Base-by-base conservation (phyloP, 2,113 vertebrate genomes). In the Micronycteris hirsuta region DNA sequence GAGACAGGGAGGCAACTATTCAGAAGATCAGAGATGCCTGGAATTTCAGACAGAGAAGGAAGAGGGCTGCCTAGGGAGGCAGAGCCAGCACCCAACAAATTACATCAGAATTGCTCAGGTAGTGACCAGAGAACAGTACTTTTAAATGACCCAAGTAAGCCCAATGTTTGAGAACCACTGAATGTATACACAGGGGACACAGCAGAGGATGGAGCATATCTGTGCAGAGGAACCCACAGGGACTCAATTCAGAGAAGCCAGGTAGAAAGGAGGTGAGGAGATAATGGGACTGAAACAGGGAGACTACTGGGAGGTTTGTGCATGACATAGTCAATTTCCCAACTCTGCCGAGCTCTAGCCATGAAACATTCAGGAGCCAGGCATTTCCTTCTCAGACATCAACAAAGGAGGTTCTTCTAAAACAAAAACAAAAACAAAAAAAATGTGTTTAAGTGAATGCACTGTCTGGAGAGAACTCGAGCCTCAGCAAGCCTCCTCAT, bases 311-410 rank as follows among this genome's bases (percentile, higher is more conserved):
- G 63, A 49, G 26, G 15, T 90, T 41, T 49, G 41, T 33, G 7
- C 22, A n/a, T 16, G 93, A 52, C n/a, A 12, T 3, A 16, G 28
- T 38, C 15, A 47, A 8, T 26, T 61, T 11, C 47, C 36, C 11
- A 33, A 31, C 16, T 36, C 45, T 2, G 9, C 22, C n/a, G 22
- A 36, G n/a, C 36, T 36, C 67, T 36, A 36, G 73, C 4, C 15
- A 4, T 0, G 2, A n/a, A 78, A 15, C 2, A 1, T 52, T 20
- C n/a, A 5, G n/a, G 16, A 33, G 1, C 15, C 41, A 49, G 28
- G 12, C 2, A 58, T 58, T 58, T 58, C 56, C 56, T 58, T 26
- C 56, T 58, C 56, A 28, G 58, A 61, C 58, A 61, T 61, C 58
- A 12, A 28, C 26, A 28, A 61, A 17, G 67, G 67, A 22, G 9